A percentile compares a stretch with the other conserved stretches of the same genome.
Evolutionary conservation across 2,113 vertebrate species (phyloP).

Genomic region (Callipepla squamata): DNA sequence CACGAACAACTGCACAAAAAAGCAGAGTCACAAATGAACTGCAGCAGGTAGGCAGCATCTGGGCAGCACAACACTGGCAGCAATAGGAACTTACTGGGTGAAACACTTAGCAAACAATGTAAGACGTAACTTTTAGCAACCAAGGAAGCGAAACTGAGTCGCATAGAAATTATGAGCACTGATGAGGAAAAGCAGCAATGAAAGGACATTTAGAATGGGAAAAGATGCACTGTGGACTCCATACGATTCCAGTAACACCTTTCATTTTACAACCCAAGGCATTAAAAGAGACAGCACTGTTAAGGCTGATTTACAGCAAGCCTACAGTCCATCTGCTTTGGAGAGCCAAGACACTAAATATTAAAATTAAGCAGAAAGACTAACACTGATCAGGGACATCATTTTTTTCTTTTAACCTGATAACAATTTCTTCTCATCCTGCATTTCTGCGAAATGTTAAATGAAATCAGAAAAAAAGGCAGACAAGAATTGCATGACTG

Average conservation of each 20-base stretch:
- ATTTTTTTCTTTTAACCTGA: not conserved
- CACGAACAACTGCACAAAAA: not conserved
- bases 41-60: not conserved
- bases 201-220: not conserved
- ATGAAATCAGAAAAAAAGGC: not conserved
- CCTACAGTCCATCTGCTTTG: slow-evolving; percentile 61
- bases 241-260: not conserved
- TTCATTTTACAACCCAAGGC: not conserved
- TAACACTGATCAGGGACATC: not conserved
- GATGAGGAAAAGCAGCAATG: not conserved
- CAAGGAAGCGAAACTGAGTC: not conserved
- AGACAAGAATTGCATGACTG: not conserved
- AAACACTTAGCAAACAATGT: rapidly evolving
- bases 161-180: rapidly evolving
- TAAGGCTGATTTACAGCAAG: slow-evolving; percentile 56
- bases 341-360: slow-evolving; percentile 35
- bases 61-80: rapidly evolving
- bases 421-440: not conserved
- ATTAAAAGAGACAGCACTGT: slow-evolving; percentile 21
- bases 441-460: not conserved
- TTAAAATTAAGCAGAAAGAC: slow-evolving; percentile 36
- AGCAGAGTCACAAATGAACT: not conserved
- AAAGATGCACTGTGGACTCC: not conserved
- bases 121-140: not conserved
- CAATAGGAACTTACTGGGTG: rapidly evolving